These are phyloP conservation scores for Myotis findleyi DNA, from an alignment of 2,797 vertebrate species.

Conservation along the genomic window DNA sequence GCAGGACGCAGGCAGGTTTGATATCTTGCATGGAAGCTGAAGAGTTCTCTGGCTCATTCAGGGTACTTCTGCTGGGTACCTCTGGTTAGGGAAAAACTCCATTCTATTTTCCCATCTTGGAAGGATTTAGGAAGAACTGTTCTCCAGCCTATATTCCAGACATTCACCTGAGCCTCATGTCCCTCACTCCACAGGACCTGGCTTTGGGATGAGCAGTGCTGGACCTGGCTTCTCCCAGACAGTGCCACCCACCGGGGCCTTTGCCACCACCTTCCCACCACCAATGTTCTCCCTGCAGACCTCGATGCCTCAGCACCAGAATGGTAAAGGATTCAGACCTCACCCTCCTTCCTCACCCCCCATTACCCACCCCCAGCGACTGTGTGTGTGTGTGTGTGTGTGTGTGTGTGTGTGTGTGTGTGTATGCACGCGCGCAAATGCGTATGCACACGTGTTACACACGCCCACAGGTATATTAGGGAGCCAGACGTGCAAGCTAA, in stretches of 20 bases:
- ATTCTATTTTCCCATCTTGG: neutral
- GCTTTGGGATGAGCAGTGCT: constrained; percentile 70
- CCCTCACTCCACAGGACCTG: constrained; percentile 56
- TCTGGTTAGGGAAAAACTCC: neutral
- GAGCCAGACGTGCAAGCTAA: neutral
- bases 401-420: too few species aligned
- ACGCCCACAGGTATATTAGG: neutral
- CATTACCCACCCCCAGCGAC: neutral
- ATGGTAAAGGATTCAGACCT: constrained; percentile 53
- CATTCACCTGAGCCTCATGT: neutral
- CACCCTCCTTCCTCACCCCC: neutral
- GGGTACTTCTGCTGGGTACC: neutral
- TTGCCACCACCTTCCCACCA: constrained; percentile 63
- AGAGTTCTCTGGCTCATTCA: neutral
- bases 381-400: neutral
- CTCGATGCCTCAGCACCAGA: constrained; percentile 63
- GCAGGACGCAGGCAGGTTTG: neutral
- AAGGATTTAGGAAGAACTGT: neutral
- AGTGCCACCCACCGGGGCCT: constrained; percentile 52
- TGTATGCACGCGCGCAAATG: too few species aligned
- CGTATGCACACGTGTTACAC: neutral
- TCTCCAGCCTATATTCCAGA: neutral
- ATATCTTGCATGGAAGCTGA: neutral
- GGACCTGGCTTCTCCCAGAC: constrained; percentile 71
- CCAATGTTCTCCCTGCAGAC: constrained; percentile 64